Evolutionary conservation across 2,888 invertebrate genomes (phyloP).

Genomic region (Stegana nigrithorax): DNA sequence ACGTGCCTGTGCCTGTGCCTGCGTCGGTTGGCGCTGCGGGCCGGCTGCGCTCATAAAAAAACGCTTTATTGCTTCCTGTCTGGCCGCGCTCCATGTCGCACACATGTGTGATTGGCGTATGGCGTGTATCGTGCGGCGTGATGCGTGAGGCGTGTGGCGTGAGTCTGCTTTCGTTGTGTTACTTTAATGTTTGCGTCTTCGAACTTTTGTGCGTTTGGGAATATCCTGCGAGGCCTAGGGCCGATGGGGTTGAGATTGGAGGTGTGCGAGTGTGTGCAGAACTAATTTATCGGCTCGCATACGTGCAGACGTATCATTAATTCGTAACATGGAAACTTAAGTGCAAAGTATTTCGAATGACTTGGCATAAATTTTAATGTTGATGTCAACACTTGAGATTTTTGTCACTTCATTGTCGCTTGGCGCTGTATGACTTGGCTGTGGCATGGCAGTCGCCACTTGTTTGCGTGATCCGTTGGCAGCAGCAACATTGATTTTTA

Average conservation of each 20-base stretch:
- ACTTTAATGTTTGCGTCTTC: too few species aligned
- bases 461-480: slow-evolving; percentile 9
- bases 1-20: slow-evolving; percentile 37
- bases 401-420: background rate
- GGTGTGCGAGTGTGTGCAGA: background rate
- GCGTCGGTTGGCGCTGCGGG: slow-evolving; percentile 36
- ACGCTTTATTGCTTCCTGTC: slow-evolving; percentile 53
- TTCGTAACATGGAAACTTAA: slow-evolving; percentile 56
- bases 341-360: slow-evolving; percentile 46
- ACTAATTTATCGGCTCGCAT: slow-evolving; percentile 26
- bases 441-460: too few species aligned
- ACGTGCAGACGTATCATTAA: slow-evolving; percentile 47
- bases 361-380: slow-evolving; percentile 54
- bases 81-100: slow-evolving; percentile 49
- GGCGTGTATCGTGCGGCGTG: too few species aligned
- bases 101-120: too few species aligned
- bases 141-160: too few species aligned
- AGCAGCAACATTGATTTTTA: slow-evolving; percentile 55
- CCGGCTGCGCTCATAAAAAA: slow-evolving; percentile 51
- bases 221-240: background rate
- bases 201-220: too few species aligned
- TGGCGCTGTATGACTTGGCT: slow-evolving; percentile 21
- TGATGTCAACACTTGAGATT: slow-evolving; percentile 53
- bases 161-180: too few species aligned
- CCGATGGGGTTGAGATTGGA: slow-evolving; percentile 16